A percentile compares a stretch with the other conserved stretches of the same genome.
phyloP scores from a whole-genome alignment of 2,888 invertebrate species.

The Tholera decimalis region DNA sequence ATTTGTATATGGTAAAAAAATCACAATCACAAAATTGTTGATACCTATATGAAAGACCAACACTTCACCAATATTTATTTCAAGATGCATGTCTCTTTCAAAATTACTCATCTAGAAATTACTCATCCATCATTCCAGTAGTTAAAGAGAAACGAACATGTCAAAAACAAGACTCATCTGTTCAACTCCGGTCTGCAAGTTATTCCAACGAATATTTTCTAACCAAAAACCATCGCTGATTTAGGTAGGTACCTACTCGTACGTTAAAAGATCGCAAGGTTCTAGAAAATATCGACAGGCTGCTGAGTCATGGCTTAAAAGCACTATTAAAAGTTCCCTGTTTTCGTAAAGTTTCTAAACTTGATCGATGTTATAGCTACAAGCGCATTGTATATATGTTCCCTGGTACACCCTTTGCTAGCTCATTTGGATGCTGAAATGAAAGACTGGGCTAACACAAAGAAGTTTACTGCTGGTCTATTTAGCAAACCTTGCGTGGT shows the following conservation, averaged over 20 bases:
- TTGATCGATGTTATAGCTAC: constrained; percentile 25
- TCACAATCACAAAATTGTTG: too few species aligned
- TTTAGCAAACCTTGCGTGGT: too few species aligned
- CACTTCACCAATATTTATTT: too few species aligned
- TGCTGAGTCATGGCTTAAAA: constrained; percentile 47
- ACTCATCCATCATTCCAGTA: too few species aligned
- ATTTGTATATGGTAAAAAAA: too few species aligned
- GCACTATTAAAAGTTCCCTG: constrained; percentile 45
- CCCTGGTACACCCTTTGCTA: constrained; percentile 1
- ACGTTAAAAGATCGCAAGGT: constrained; percentile 19
- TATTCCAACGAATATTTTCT: neutral
- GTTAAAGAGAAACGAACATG: too few species aligned
- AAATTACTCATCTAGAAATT: neutral
- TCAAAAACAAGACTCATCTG: too few species aligned
- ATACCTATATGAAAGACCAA: too few species aligned
- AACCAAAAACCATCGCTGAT: constrained; percentile 19
- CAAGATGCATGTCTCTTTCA: neutral
- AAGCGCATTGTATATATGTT: constrained; percentile 3
- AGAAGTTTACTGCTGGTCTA: too few species aligned
- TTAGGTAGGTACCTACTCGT: too few species aligned
- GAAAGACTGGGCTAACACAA: neutral
- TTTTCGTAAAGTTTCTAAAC: constrained; percentile 37
- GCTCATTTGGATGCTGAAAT: neutral
- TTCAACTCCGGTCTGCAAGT: neutral
- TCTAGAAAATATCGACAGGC: constrained; percentile 33